Conservation (phyloP, 2,113 vertebrate genomes). For the Malurus elegans region DNA sequence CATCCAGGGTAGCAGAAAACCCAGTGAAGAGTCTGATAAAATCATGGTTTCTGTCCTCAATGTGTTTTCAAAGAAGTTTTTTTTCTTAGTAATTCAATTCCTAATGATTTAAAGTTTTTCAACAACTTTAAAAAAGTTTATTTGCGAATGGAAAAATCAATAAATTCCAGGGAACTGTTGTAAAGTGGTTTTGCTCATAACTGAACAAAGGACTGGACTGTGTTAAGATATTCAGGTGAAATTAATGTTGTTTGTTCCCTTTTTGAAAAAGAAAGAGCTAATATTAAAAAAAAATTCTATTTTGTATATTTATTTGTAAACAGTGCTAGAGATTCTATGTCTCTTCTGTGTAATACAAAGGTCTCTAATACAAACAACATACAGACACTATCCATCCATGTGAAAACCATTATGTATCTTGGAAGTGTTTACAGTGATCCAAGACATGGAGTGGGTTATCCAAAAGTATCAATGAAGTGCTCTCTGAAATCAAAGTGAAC, state of each 20-base stretch:
- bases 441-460: not conserved
- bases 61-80: slow-evolving; percentile 30
- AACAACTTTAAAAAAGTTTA: slow-evolving; percentile 32
- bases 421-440: not conserved
- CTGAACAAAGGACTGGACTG: slow-evolving; percentile 26
- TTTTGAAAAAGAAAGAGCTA: not conserved
- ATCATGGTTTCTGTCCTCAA: not conserved
- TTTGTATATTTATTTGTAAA: slow-evolving; percentile 17
- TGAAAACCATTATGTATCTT: not conserved
- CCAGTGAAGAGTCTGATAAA: not conserved
- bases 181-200: slow-evolving; percentile 53
- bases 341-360: not conserved
- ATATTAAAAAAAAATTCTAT: not conserved
- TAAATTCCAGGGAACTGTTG: slow-evolving; percentile 46
- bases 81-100: slow-evolving; percentile 26
- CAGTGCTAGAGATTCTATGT: not conserved
- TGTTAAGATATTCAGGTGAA: not conserved
- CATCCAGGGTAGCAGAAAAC: not conserved
- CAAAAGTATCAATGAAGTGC: not conserved
- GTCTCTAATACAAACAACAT: not conserved
- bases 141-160: slow-evolving; percentile 49
- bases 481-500: not conserved
- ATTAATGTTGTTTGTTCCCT: not conserved
- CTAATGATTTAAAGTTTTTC: slow-evolving; percentile 29
- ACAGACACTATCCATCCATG: not conserved